Evolutionary conservation across 1,140 invertebrate genomes (phyloP).

Genomic region (Mesaphorura yosii): DNA sequence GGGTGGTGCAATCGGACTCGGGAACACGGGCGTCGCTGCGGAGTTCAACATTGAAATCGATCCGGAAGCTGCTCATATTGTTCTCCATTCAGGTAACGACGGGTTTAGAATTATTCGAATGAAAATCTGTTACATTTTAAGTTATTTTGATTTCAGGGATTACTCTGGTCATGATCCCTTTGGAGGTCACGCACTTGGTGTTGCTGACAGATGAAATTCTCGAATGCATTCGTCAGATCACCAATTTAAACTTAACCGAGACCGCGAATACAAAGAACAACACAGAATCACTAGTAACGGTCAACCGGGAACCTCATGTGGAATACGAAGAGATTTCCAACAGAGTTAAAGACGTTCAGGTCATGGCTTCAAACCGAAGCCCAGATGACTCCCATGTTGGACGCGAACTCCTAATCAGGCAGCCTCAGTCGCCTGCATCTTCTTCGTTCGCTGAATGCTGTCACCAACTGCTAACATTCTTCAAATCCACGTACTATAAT

Average conservation of each 20-base stretch:
- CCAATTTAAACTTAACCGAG: neutral
- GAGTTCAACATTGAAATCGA: slow-evolving; percentile 71
- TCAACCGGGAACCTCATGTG: slow-evolving; percentile 1
- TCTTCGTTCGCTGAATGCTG: slow-evolving; percentile 13
- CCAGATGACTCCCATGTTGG: neutral
- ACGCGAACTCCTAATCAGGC: too few species aligned
- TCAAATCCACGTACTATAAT: slow-evolving; percentile 8
- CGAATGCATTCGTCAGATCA: neutral
- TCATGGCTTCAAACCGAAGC: neutral
- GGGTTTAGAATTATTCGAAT: slow-evolving; percentile 37
- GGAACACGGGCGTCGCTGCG: slow-evolving; percentile 53
- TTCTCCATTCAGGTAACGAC: slow-evolving; percentile 46
- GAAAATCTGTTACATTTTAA: neutral
- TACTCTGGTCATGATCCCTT: slow-evolving; percentile 16
- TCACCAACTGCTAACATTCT: slow-evolving; percentile 13
- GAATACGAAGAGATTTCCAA: slow-evolving; percentile 8
- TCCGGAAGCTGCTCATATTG: slow-evolving; percentile 62
- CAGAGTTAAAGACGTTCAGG: neutral
- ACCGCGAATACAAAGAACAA: neutral
- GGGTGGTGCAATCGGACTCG: slow-evolving; percentile 62
- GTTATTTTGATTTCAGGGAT: slow-evolving; percentile 3
- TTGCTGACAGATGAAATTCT: slow-evolving; percentile 8
- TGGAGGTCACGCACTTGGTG: slow-evolving; percentile 14
- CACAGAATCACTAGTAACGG: neutral
- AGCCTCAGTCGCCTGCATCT: too few species aligned